Percentiles rank a stretch among this genome's conserved stretches.
These are phyloP conservation scores for Marcusenius ussheri DNA, from an alignment of 2,113 vertebrate species.

Conservation along the genomic window DNA sequence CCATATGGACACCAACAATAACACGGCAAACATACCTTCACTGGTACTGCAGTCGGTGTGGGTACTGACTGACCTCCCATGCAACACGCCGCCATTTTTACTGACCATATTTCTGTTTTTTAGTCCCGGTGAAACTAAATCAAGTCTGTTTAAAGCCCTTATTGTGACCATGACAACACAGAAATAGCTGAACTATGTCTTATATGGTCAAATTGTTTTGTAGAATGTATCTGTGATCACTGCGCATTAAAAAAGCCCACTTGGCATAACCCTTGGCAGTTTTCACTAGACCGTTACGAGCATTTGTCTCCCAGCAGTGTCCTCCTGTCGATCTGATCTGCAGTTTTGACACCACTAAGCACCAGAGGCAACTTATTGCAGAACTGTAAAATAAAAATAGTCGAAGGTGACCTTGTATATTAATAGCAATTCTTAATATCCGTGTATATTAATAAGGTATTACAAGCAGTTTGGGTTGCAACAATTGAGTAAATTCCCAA, in stretches of 20 bases:
- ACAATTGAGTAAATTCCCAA: not conserved
- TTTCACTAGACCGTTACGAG: not conserved
- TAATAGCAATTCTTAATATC: not conserved
- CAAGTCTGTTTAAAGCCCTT: not conserved
- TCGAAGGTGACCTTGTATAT: conserved; percentile 42
- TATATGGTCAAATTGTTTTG: not conserved
- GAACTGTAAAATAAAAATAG: conserved; percentile 97
- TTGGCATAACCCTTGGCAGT: not conserved
- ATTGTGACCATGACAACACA: not conserved
- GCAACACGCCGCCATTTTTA: not conserved
- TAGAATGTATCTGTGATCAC: not conserved
- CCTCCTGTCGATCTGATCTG: conserved; percentile 77
- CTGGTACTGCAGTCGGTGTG: not conserved
- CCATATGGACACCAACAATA: not conserved
- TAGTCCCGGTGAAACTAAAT: not conserved
- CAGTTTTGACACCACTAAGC: conserved; percentile 89
- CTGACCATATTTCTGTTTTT: not conserved
- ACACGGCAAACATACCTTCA: not conserved
- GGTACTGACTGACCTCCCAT: not conserved
- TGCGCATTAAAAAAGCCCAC: not conserved
- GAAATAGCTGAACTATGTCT: not conserved
- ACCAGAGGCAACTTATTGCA: conserved; percentile 90
- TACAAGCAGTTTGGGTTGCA: not conserved
- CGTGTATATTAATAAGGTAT: not conserved
- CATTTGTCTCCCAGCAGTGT: conserved; percentile 64